Percentiles rank a stretch among this genome's conserved stretches.
phyloP scores from a whole-genome alignment of 2,797 vertebrate species.

The Chelon auratus region DNA sequence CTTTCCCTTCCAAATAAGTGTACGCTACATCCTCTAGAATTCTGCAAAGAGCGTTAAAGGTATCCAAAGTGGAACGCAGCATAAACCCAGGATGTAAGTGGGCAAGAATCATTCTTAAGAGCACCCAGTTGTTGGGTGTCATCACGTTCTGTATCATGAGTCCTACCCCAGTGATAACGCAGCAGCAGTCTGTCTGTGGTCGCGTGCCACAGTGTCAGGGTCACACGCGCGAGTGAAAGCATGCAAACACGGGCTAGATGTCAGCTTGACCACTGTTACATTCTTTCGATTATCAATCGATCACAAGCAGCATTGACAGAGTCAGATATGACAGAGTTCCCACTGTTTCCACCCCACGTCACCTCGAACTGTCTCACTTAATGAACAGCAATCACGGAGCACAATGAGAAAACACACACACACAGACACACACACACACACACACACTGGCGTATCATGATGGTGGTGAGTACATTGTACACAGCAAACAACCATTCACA shows the following conservation, averaged over 20 bases:
- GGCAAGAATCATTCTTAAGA: not conserved
- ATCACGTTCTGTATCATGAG: not conserved
- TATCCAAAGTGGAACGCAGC: not conserved
- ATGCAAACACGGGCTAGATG: constrained; percentile 65
- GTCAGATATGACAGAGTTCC: constrained; percentile 66
- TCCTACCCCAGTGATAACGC: constrained; percentile 33
- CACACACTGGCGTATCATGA: constrained; percentile 26
- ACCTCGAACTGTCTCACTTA: constrained; percentile 43
- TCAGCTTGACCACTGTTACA: constrained; percentile 73
- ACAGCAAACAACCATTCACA: constrained; percentile 56
- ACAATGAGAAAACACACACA: constrained; percentile 21
- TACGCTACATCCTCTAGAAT: not conserved
- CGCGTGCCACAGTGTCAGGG: constrained; percentile 53
- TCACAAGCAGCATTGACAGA: constrained; percentile 70
- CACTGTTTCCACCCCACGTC: constrained; percentile 4
- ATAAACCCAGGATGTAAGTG: not conserved
- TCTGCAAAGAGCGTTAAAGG: not conserved
- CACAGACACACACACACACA: constrained; percentile 8
- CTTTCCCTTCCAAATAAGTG: not conserved
- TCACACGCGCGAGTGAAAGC: constrained; percentile 29
- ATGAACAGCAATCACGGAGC: constrained; percentile 34
- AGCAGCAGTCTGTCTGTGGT: constrained; percentile 30
- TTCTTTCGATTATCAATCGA: constrained; percentile 74
- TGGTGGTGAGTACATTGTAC: constrained; percentile 50
- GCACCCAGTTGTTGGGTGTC: not conserved